Evolutionary conservation across 2,888 invertebrate species (phyloP), one percentile per base, ranked within the genome.

Genomic region (Scaptodrosophila latifasciaeformis): DNA sequence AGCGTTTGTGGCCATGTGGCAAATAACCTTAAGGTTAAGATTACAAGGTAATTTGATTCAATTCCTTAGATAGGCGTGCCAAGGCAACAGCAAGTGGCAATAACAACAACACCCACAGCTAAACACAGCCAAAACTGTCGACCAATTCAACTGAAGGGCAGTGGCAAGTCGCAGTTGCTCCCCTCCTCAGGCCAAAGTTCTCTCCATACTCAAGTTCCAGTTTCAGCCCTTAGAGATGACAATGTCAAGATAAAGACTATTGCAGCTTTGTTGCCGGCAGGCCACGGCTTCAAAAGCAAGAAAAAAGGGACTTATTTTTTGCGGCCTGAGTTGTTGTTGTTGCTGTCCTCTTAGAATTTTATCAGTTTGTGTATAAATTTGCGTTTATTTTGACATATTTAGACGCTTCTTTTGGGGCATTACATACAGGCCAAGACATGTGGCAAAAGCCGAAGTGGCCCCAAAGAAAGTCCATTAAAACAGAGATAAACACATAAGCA

Each of bases 11-110:
- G 24, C 24, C 24, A 7, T 24, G 4, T 49, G 70, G 72, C 83
- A 84, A 84, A 85, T 81, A 82, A 82, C 84, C 82, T 84, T 80
- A 83, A 85, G 84, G 85, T 83, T 84, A 81, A 85, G 86, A 85
- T 85, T 82, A 82, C 80, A 86, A 84, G 84, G 86, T 84, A 86
- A 85, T 86, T 85, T 86, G 85, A 85, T 85, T 85, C 86, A 85
- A 86, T 85, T 86, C 79, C 82, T 78, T 63, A 81, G 86, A 85
- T 85, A 85, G 78, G 70, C 74, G 70, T 72, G 77, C 74, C 77
- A 76, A 72, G 57, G 60, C 64, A 64, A 62, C 75, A 65, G 57
- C 58, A 54, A 17, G n/a, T n/a, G n/a, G n/a, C 39, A 29, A 39
- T 24, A 46, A 34, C 49, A 54, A 19, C 9, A 19, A 17, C 42